phyloP scores from a whole-genome alignment of 2,888 invertebrate species.

The Pomacea canaliculata region DNA sequence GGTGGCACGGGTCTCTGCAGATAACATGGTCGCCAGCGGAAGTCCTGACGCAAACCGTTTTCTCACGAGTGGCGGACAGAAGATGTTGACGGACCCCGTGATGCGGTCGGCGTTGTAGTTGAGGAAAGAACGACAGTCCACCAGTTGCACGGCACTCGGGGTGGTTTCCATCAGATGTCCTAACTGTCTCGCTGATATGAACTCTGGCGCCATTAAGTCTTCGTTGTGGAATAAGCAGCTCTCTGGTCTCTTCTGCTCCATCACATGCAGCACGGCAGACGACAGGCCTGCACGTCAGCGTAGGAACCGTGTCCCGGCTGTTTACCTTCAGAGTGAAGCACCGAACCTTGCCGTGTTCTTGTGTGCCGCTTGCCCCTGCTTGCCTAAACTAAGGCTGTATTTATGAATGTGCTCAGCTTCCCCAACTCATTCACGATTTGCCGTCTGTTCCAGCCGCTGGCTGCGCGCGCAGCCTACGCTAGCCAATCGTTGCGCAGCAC shows the following conservation, averaged over 20 bases:
- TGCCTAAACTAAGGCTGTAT: neutral
- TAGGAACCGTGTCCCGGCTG: neutral
- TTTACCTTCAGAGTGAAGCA: neutral
- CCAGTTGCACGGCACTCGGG: slow-evolving; percentile 35
- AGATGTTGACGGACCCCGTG: slow-evolving; percentile 53
- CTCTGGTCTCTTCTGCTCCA: too few relatives aligned
- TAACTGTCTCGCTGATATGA: slow-evolving; percentile 33
- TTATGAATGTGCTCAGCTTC: slow-evolving; percentile 24
- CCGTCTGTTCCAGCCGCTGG: slow-evolving; percentile 14
- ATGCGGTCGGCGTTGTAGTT: slow-evolving; percentile 56
- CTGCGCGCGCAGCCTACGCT: slow-evolving; percentile 22
- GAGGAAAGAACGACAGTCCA: slow-evolving; percentile 61
- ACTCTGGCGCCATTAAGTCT: slow-evolving; percentile 16
- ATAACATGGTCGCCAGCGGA: slow-evolving; percentile 58
- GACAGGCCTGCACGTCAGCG: too few relatives aligned
- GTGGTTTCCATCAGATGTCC: slow-evolving; percentile 35
- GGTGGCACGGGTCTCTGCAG: slow-evolving; percentile 49
- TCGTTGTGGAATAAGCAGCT: too few relatives aligned
- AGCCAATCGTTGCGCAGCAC: slow-evolving; percentile 19
- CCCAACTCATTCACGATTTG: slow-evolving; percentile 23
- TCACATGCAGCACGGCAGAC: too few relatives aligned
- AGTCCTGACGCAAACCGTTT: slow-evolving; percentile 44
- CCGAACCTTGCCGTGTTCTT: neutral
- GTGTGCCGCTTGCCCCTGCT: neutral
- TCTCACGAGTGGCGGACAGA: slow-evolving; percentile 62